These are phyloP conservation scores for Nasonia oneida DNA, from an alignment of 2,888 invertebrate species.

Conservation along the genomic window DNA sequence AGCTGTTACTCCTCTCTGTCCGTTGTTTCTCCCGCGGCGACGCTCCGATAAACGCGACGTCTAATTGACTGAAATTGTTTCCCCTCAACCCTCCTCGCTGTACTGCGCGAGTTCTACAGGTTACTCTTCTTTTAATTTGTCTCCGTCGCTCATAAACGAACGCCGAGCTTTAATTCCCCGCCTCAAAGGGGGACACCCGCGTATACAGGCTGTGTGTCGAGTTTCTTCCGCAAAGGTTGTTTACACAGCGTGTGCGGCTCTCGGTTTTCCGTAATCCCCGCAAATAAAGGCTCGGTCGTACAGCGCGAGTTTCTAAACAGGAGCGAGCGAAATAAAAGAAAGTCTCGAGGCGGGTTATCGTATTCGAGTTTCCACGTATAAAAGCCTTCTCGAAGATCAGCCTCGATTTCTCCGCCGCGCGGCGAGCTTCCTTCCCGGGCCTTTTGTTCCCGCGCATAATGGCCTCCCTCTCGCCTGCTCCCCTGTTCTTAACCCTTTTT, in stretches of 20 bases:
- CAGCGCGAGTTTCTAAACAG: background rate
- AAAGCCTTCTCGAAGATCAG: background rate
- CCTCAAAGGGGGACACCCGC: no score
- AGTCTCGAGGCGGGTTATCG: background rate
- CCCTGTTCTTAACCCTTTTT: background rate
- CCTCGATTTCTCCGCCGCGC: background rate
- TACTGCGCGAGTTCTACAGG: no score
- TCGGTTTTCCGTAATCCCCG: no score
- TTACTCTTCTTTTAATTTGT: no score
- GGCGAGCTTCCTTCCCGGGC: background rate
- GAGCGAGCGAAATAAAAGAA: background rate
- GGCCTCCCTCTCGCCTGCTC: background rate
- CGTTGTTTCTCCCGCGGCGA: background rate
- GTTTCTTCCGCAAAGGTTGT: no score
- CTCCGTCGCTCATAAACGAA: no score
- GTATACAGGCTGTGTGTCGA: no score
- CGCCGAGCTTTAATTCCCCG: no score
- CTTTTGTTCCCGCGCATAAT: background rate
- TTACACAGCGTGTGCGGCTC: no score
- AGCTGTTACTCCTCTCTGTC: background rate
- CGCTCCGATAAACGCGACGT: conserved; percentile 8
- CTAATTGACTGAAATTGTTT: background rate
- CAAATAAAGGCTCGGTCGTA: no score
- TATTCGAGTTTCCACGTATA: background rate
- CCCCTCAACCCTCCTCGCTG: background rate